A percentile compares a stretch with the other conserved stretches of the same genome.
phyloP scores from a whole-genome alignment of 2,797 vertebrate genomes.

The Hydrolagus colliei region DNA sequence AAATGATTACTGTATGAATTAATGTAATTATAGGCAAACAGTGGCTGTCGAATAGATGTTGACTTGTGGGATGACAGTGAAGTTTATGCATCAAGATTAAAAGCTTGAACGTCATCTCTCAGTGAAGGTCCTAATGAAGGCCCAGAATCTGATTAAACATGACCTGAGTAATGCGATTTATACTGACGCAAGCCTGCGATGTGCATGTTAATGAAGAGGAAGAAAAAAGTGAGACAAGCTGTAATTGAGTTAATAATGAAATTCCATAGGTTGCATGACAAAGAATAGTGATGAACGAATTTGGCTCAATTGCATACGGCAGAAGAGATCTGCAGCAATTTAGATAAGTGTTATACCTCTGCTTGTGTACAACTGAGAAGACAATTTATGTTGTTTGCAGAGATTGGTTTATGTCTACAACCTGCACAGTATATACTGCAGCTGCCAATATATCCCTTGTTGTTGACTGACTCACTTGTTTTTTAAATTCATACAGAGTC shows the following conservation, averaged over 20 bases:
- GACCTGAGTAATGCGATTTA: conserved; percentile 8
- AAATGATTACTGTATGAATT: not conserved
- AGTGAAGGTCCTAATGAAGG: not conserved
- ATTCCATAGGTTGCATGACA: not conserved
- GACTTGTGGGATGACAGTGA: not conserved
- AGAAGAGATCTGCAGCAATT: not conserved
- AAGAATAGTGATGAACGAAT: not conserved
- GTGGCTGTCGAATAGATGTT: not conserved
- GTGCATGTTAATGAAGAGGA: not conserved
- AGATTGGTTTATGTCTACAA: not conserved
- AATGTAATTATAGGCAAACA: not conserved
- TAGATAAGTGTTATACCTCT: not conserved
- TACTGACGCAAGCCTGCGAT: not conserved
- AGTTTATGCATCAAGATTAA: not conserved
- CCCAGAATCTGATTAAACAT: not conserved
- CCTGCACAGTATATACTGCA: not conserved
- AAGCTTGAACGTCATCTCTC: conserved; percentile 22
- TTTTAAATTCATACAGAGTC: no score
- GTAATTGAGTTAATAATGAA: not conserved
- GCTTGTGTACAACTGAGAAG: no score
- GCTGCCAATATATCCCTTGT: no score
- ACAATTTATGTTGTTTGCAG: not conserved
- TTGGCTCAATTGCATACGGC: not conserved
- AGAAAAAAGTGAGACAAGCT: not conserved
- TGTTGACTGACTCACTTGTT: no score